Base-by-base conservation (phyloP, 2,888 invertebrate genomes). In the Tachina fera region DNA sequence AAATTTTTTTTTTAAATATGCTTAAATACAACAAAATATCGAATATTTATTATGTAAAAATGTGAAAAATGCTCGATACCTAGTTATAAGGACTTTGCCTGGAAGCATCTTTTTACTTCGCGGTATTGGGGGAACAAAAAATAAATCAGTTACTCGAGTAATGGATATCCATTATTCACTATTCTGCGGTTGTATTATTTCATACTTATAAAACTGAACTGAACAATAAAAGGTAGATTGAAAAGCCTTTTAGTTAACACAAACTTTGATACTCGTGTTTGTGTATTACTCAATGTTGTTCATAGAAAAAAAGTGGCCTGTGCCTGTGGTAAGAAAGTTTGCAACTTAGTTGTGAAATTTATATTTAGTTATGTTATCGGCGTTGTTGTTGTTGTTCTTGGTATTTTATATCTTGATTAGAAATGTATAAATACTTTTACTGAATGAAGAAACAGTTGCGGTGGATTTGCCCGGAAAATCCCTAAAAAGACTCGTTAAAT, bases 331-430 rank as follows among this genome's bases (percentile, higher is more conserved):
- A 39, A 14, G 5, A 41, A 13, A 49, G 19, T 61, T 43, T 53
- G 41, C 31, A 45, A 47, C 53, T 47, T 13, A 76, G 53, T 41
- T 41, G 41, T 49, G 5, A 51, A 68, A 49, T 43, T 41, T 49
- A n/a, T 6, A 47, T 49, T 22, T 43, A 51, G 47, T 31, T 51
- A 41, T 10, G 22, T 3, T 41, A n/a, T 41, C 45, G 43, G 56
- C 22, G 51, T 72, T 60, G 11, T 58, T 22, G n/a, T 47, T 65
- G 70, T 19, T 43, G 13, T 43, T 39, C 11, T 47, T 11, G 9
- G n/a, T 56, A 16, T 61, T 61, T 43, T 71, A 47, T 63, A 79
- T 79, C 70, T 65, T 80, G 79, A 80, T 80, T 63, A 63, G 71
- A 80, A 72, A 39, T 65, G 13, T 51, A 72, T 63, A 71, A 63